Evolutionary conservation across 2,797 vertebrate genomes (phyloP).

Genomic region (Leucoraja ocellata): DNA sequence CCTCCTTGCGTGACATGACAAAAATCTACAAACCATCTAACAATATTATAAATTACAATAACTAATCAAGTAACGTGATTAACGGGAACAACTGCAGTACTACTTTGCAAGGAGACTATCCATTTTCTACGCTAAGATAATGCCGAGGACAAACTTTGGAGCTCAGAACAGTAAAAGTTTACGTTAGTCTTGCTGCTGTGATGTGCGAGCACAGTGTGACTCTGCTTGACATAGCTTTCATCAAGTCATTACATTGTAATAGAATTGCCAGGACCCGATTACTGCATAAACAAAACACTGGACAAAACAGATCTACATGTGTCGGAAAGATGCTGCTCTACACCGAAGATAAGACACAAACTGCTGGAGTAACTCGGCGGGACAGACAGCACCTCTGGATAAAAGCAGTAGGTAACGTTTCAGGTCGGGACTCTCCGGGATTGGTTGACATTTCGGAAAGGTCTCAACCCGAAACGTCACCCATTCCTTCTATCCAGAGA

Average conservation of each 20-base stretch:
- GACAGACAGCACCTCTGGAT: too few relatives aligned
- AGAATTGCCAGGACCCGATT: background rate
- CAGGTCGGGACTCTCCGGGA: too few relatives aligned
- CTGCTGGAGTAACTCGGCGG: too few relatives aligned
- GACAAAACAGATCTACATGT: background rate
- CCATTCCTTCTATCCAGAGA: too few relatives aligned
- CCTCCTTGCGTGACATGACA: constrained; percentile 4
- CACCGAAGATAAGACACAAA: too few relatives aligned
- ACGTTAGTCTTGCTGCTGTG: background rate
- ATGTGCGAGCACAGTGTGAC: background rate
- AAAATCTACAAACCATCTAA: background rate
- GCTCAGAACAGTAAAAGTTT: constrained; percentile 7
- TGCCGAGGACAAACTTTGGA: constrained; percentile 18
- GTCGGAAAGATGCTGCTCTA: too few relatives aligned
- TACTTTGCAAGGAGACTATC: background rate
- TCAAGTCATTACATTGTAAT: constrained; percentile 28
- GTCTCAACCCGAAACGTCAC: too few relatives aligned
- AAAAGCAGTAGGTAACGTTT: too few relatives aligned
- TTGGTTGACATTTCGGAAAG: too few relatives aligned
- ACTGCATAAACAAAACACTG: background rate
- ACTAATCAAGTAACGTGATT: constrained; percentile 24
- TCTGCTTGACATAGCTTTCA: background rate
- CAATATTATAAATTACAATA: constrained; percentile 29
- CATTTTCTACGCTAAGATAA: constrained; percentile 26
- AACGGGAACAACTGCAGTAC: constrained; percentile 26